Percentiles rank a stretch among this genome's conserved stretches.
Conservation (phyloP, 2,888 invertebrate species). For the Lycocerus yunnanus region DNA sequence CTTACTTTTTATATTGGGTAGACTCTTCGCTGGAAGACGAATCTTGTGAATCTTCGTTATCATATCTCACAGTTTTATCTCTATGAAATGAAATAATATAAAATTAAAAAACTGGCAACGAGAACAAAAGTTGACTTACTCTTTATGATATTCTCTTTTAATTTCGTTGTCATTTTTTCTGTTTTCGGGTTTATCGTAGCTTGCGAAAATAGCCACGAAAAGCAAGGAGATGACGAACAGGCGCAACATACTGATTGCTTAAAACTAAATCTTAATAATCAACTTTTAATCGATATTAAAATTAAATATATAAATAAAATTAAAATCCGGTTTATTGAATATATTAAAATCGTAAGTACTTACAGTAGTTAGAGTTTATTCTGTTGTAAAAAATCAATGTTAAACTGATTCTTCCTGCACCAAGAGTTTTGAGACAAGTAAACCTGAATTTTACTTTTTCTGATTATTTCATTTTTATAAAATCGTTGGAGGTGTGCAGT, state of each 20-base stretch:
- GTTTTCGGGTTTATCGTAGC: background rate
- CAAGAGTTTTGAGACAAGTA: background rate
- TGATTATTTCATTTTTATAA: background rate
- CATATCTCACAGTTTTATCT: no score
- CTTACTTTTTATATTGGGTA: no score
- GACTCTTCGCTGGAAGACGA: no score
- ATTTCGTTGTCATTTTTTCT: background rate
- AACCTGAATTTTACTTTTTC: background rate
- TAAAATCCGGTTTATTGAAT: conserved; percentile 23
- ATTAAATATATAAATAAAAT: background rate
- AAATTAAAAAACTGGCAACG: no score
- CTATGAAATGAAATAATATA: no score
- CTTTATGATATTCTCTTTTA: background rate
- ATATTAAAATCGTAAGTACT: conserved; percentile 11
- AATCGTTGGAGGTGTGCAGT: background rate
- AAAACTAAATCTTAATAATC: background rate
- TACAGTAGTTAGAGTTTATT: background rate
- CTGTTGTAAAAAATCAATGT: background rate
- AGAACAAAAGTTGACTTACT: no score
- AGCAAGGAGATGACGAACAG: background rate
- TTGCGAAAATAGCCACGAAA: background rate
- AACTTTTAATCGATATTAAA: background rate
- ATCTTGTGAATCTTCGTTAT: no score
- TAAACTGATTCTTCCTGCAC: background rate
- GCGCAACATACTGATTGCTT: background rate